These are phyloP conservation scores for Phrixothrix hirtus DNA, from an alignment of 2,888 invertebrate species.

Conservation along the genomic window DNA sequence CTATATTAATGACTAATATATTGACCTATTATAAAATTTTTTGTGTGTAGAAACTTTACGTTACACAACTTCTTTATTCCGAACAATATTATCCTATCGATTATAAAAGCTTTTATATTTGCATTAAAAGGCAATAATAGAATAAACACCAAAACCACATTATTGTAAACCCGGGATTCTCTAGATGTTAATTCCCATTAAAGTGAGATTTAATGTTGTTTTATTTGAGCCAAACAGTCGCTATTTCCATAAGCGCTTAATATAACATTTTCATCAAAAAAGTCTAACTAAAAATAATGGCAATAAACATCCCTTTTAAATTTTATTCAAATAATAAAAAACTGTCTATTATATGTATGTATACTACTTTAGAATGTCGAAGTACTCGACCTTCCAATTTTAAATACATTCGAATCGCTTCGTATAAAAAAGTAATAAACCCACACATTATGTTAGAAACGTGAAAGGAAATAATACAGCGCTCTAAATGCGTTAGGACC, in stretches of 20 bases:
- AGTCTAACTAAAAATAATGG: constrained; percentile 22
- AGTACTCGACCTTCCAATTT: constrained; percentile 18
- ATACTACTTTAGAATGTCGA: constrained; percentile 15
- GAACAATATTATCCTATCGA: constrained; percentile 7
- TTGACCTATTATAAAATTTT: too few species aligned
- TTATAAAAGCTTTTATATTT: constrained; percentile 9
- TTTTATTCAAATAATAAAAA: constrained; percentile 3
- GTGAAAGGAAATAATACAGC: constrained; percentile 24
- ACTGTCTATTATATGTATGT: background rate
- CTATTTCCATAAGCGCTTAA: background rate
- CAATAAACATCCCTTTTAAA: constrained; percentile 4
- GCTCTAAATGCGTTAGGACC: constrained; percentile 15
- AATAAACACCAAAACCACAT: constrained; percentile 15
- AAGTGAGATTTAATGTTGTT: constrained; percentile 13
- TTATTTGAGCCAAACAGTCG: constrained; percentile 13
- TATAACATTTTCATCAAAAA: constrained; percentile 11
- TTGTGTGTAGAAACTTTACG: too few species aligned
- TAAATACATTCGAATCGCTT: constrained; percentile 18
- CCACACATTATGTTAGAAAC: constrained; percentile 23
- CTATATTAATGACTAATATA: background rate
- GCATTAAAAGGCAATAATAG: constrained; percentile 18
- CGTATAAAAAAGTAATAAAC: constrained; percentile 28
- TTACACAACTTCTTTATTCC: constrained; percentile 1
- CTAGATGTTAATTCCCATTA: constrained; percentile 19
- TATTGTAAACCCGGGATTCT: constrained; percentile 6